Base-by-base conservation (phyloP, 2,888 invertebrate species). In the Andrena bicolor region DNA sequence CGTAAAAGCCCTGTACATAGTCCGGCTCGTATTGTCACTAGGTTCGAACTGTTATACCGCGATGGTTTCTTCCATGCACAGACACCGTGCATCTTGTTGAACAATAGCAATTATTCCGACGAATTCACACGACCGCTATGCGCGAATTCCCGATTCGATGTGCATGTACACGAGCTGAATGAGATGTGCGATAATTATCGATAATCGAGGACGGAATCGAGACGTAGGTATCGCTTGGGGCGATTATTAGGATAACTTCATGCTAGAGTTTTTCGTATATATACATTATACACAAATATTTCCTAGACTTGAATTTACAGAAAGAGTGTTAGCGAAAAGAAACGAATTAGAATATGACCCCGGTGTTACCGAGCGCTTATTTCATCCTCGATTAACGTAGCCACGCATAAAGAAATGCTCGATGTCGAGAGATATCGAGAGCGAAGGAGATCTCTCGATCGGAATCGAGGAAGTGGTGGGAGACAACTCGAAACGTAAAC, bases 391-490 rank as follows among this genome's bases (percentile, higher is more conserved):
- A 73, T 80, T 68, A 32, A 81, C 41, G 20, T 51, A 8, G 8
- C n/a, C 48, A 60, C 48, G 41, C 26, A n/a, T 66, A 32, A 64
- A 53, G 20, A 35, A 53, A 58, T 56, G n/a, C 26, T 66, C 53
- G 70, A 61, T 23, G 56, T 35, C 61, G 53, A n/a, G 65, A 74
- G 41, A 53, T 10, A 20, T 28, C 35, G n/a, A 23, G 28, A 56
- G 64, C 41, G 23, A 65, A 63, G 28, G 30, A n/a, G 41, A 32
- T 35, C 41, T 53, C 68, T 56, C 71, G 30, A 60, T 61, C 49
- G 71, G 20, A 72, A 68, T 64, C 82, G 64, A 72, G 35, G 76
- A 69, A 82, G 72, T 72, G 72, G 73, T 73, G 53, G 60, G 53
- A 61, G 64, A 70, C 56, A 76, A 65, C 58, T 58, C 41, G n/a